Base-by-base conservation (phyloP, 2,797 vertebrate genomes). In the Coluber constrictor region DNA sequence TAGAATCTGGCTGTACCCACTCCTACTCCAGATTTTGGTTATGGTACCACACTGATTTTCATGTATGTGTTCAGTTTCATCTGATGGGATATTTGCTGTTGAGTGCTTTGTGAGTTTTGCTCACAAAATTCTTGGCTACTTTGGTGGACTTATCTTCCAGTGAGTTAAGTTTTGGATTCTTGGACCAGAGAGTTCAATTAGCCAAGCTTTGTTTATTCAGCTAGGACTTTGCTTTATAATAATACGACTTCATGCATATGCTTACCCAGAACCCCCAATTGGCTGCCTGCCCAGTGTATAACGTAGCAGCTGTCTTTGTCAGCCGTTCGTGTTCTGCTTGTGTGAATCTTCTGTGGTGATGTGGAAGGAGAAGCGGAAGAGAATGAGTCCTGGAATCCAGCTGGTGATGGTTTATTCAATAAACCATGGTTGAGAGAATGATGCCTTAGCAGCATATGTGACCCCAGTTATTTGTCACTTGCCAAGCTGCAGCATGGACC, bases 181-280 rank as follows among this genome's bases (percentile, higher is more conserved):
- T 25, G 60, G 23, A n/a, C 43, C 95, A 37, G 94, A 96, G 95
- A 93, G 91, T 91, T 95, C 92, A 95, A 88, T 91, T 95, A 96
- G 93, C 95, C 95, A 96, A 94, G 95, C 0, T 57, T 87, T 20
- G 32, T 57, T 94, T 95, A 61, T 95, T 90, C 54, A 20, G 18
- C 63, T 93, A 91, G 92, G 93, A 43, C 89, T 91, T 94, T 93
- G 92, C 94, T 94, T 90, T 93, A 94, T 93, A 94, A 87, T 79
- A 32, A 55, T 16, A 56, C 7, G 29, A 88, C 10, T 23, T 18
- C 9, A 90, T 94, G 94, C 94, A 93, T 91, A 79, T 61, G 93
- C 94, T 93, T 91, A 94, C 93, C 86, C 79, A n/a, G 94, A 93
- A 92, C 32, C 18, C 8, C 8, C 32, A 79, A 43, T 20, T 43